phyloP scores from a whole-genome alignment of 2,797 vertebrate species.

The Mergus octosetaceus region DNA sequence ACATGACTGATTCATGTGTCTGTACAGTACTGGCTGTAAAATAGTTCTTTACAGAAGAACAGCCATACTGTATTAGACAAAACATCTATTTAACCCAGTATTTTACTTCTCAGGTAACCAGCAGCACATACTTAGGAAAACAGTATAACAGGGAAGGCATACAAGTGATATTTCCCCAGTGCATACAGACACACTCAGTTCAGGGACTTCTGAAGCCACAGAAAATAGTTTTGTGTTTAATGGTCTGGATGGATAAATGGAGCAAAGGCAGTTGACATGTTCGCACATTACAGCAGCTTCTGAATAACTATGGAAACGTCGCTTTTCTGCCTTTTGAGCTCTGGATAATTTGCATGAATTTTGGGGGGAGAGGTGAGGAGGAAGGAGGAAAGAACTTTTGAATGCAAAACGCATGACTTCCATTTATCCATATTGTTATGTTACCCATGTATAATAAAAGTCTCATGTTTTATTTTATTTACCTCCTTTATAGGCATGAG shows the following conservation, averaged over 20 bases:
- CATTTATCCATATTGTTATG: background rate
- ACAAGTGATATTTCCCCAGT: background rate
- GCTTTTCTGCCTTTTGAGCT: background rate
- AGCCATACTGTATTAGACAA: background rate
- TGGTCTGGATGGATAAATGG: background rate
- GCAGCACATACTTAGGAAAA: background rate
- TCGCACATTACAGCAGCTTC: background rate
- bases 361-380: background rate
- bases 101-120: background rate
- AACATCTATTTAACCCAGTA: background rate
- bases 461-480: background rate
- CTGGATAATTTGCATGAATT: background rate
- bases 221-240: background rate
- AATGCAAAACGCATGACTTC: background rate
- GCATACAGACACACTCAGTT: background rate
- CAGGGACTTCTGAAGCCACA: background rate
- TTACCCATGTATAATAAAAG: background rate
- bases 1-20: background rate
- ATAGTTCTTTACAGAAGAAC: background rate
- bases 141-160: background rate
- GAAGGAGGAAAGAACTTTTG: background rate
- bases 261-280: background rate
- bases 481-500: background rate
- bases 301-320: background rate
- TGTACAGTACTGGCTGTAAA: background rate